phyloP scores from a whole-genome alignment of 2,113 vertebrate species.

The Podiceps cristatus region DNA sequence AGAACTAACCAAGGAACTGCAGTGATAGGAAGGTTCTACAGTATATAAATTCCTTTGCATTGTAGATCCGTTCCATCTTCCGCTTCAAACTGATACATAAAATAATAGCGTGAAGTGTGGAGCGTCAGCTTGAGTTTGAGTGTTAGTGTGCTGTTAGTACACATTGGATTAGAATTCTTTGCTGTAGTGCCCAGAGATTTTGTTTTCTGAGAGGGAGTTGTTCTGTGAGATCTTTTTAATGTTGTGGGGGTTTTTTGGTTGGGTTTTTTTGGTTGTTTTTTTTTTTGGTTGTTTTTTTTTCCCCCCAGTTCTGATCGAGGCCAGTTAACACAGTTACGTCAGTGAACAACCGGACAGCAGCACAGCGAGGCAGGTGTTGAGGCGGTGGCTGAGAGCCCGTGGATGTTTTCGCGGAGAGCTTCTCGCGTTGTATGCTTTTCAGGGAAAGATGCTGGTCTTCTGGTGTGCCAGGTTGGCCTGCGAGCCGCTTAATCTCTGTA shows the following conservation, averaged over 20 bases:
- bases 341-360: not conserved
- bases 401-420: not conserved
- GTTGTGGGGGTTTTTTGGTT: not conserved
- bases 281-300: not conserved
- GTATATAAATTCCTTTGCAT: not conserved
- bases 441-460: not conserved
- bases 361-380: not conserved
- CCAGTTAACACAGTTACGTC: not conserved
- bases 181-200: not conserved
- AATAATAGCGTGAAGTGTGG: not conserved
- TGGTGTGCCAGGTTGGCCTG: too few species aligned
- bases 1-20: not conserved
- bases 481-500: not conserved
- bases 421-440: rapidly evolving
- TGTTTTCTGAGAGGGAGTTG: not conserved
- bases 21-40: not conserved
- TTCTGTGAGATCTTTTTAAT: not conserved
- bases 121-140: not conserved
- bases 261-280: not conserved
- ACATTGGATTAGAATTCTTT: not conserved
- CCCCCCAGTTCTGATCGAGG: not conserved
- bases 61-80: not conserved
- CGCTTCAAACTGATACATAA: not conserved
- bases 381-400: not conserved
- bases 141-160: not conserved